These are phyloP conservation scores for Brachionus manjavacas DNA, from an alignment of 1,140 invertebrate species.

Conservation along the genomic window DNA sequence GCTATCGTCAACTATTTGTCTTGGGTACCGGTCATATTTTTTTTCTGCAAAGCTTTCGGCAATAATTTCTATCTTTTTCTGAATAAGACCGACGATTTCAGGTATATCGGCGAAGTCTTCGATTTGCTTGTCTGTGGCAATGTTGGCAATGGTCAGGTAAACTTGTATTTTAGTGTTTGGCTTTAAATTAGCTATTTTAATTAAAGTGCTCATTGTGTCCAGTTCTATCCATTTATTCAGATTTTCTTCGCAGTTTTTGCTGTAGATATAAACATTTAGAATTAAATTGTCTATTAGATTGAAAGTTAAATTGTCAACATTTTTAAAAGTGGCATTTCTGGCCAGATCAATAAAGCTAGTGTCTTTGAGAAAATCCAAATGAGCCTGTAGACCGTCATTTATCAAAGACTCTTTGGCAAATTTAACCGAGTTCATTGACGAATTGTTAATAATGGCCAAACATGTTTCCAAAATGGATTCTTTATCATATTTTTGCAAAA, in stretches of 20 bases:
- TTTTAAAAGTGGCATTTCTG: not conserved
- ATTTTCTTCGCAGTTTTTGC: not conserved
- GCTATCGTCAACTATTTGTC: not conserved
- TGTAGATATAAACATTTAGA: not conserved
- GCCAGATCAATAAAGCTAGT: not conserved
- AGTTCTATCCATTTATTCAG: not conserved
- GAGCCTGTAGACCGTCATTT: not conserved
- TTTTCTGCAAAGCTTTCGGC: not conserved
- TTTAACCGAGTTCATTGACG: not conserved
- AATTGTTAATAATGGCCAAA: not conserved
- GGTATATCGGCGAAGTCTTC: not conserved
- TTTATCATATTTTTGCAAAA: not conserved
- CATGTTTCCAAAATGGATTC: not conserved
- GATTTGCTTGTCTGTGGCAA: constrained; percentile 3
- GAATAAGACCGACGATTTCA: not conserved
- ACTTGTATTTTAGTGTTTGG: not conserved
- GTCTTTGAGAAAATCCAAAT: not conserved
- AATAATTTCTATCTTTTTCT: not conserved
- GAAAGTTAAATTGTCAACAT: not conserved
- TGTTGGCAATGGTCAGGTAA: not conserved
- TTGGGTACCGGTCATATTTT: not conserved
- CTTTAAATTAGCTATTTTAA: not conserved
- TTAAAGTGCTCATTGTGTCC: not conserved
- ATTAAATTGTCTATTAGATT: not conserved
- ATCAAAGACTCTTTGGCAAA: not conserved